Evolutionary conservation across 2,888 invertebrate species (phyloP).

Genomic region (Pseudococcus longispinus): DNA sequence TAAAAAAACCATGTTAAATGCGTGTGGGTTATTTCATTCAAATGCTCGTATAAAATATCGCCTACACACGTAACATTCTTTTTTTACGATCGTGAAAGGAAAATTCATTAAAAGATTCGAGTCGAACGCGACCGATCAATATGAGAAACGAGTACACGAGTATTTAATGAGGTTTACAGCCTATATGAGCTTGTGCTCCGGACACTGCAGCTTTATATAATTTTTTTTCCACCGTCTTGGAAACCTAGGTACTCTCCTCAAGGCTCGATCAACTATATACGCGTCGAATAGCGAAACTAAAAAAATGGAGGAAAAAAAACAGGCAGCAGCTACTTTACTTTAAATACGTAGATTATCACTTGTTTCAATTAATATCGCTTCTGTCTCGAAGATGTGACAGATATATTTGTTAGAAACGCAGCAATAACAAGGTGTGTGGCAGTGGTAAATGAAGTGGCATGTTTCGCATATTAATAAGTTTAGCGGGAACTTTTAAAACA

Average conservation of each 20-base stretch:
- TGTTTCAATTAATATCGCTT: constrained; percentile 50
- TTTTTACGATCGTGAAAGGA: constrained; percentile 16
- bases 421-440: constrained; percentile 54
- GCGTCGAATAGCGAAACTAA: constrained; percentile 1
- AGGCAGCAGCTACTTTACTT: constrained; percentile 33
- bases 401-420: constrained; percentile 51
- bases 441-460: constrained; percentile 52
- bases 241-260: too few species aligned
- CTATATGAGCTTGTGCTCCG: neutral
- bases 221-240: neutral
- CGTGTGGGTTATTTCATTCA: constrained; percentile 56
- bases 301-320: neutral
- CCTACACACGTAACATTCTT: constrained; percentile 41
- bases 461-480: constrained; percentile 55
- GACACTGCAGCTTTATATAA: neutral
- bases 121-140: constrained; percentile 43
- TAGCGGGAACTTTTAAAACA: constrained; percentile 36
- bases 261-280: neutral
- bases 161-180: constrained; percentile 12
- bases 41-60: constrained; percentile 47
- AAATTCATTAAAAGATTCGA: constrained; percentile 45
- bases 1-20: constrained; percentile 17
- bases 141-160: constrained; percentile 42
- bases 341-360: constrained; percentile 51
- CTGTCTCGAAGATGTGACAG: constrained; percentile 51